Base-by-base conservation (phyloP, 2,888 invertebrate genomes). In the Ryuthela nishihirai region DNA sequence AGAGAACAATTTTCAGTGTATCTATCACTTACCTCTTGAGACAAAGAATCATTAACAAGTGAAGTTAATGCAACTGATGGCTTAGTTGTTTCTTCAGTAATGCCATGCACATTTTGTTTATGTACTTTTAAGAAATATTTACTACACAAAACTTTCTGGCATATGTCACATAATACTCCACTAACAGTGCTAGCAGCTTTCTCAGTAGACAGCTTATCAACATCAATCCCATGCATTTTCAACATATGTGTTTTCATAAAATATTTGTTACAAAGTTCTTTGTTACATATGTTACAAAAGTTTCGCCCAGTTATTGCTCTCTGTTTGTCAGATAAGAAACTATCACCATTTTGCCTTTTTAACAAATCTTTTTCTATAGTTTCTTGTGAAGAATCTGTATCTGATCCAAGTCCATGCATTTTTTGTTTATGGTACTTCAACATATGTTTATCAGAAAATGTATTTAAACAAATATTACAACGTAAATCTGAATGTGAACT, bases 171-270 rank as follows among this genome's bases (percentile, higher is more conserved):
- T 41, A 92, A 87, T 5, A 92, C 93, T 21, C 93, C 92, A 4
- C 92, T 91, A 34, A 92, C 87, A 73, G 89, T 90, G 15, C 54
- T 61, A 26, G 43, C 42, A 25, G 54, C 21, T 15, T 90, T 90
- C 32, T 69, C 69, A 17, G 45, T 54, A 38, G 64, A 61, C 36
- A 64, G 66, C 71, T 89, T 90, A 75, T 92, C 91, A 42, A 93
- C 86, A 72, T 91, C 90, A 69, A 93, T 93, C 36, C 92, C 92
- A 75, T 93, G 99, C 91, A 99, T 97, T 73, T 95, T 85, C 73
- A 94, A 87, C 92, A 97, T 97, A 78, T 99, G 99, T 1, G 97
- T 98, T 74, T 97, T 93, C 87, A 99, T 91, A 76, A 99, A 99
- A 75, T 99, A 99, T 76, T 99, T 99, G 79, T 99, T 99, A 79